A percentile compares a stretch with the other conserved stretches of the same genome.
Conservation (phyloP, 2,888 invertebrate genomes). For the Troides helena region DNA sequence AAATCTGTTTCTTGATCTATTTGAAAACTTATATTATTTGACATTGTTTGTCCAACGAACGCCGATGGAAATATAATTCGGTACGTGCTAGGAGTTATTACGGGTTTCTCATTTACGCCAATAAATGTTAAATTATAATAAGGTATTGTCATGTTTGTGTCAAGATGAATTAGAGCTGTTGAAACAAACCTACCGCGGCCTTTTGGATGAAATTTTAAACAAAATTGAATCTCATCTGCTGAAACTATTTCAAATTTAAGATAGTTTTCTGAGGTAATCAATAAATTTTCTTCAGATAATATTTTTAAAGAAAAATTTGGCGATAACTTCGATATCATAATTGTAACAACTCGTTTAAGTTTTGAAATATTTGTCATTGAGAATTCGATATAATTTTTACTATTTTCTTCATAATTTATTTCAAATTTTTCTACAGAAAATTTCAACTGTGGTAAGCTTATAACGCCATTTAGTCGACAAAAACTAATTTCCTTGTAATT, state of each 20-base stretch:
- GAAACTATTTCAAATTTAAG: constrained; percentile 62
- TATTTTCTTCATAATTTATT: constrained; percentile 49
- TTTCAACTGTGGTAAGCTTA: constrained; percentile 65
- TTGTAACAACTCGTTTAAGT: constrained; percentile 56
- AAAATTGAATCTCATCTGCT: constrained; percentile 44
- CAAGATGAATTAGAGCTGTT: constrained; percentile 62
- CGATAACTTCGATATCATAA: constrained; percentile 55
- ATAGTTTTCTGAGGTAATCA: constrained; percentile 48
- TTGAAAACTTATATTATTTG: constrained; percentile 47
- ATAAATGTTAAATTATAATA: constrained; percentile 67
- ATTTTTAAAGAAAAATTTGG: constrained; percentile 60
- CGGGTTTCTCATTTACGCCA: constrained; percentile 49
- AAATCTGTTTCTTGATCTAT: constrained; percentile 47
- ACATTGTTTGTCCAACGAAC: constrained; percentile 46
- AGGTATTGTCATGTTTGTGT: constrained; percentile 61
- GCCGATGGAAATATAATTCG: constrained; percentile 66
- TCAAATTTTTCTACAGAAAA: constrained; percentile 67
- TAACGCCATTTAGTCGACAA: constrained; percentile 63
- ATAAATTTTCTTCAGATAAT: constrained; percentile 44
- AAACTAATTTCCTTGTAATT: constrained; percentile 64
- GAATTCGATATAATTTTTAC: constrained; percentile 53
- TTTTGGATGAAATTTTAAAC: constrained; percentile 63
- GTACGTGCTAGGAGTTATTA: constrained; percentile 52
- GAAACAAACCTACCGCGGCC: constrained; percentile 59
- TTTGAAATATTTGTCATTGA: constrained; percentile 68